Base-by-base conservation (phyloP, 2,113 vertebrate species). In the Apus apus region DNA sequence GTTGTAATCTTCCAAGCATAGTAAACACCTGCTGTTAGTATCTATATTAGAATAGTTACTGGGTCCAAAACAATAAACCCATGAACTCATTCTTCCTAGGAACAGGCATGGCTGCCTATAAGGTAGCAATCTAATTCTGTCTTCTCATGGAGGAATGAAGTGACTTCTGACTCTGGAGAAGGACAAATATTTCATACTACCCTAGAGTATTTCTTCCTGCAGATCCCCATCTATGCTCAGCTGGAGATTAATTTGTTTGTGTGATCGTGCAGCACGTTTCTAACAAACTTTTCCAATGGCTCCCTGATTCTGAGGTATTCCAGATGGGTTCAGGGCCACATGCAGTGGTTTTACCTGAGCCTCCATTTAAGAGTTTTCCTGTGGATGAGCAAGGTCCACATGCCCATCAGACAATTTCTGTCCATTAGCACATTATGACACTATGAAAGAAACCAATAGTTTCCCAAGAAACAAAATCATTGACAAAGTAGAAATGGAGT, bases 341-440 rank as follows among this genome's bases (percentile, higher is more conserved):
- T 7, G 11, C 15, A 74, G n/a, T 2, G 0, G 12, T 30, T 29
- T 51, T 53, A 6, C 43, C 56, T 60, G 45, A 70, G 56, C 40
- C 32, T 61, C 56, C 38, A 38, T 38, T n/a, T n/a, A n/a, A n/a
- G n/a, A 57, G 9, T 32, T 48, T 68, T 78, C 46, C 56, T 75
- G 13, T 17, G 11, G 85, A 46, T 0, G 0, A 57, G 6, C 43
- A 64, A 45, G 19, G 19, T 30, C 40, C 27, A 8, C 20, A 2
- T 40, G 56, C 29, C 17, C 56, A 46, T 30, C 45, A n/a, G n/a
- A n/a, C n/a, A 29, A 48, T 34, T 7, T 16, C 67, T 64, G 25
- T 26, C 76, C 23, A 11, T 30, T 43, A 29, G 66, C 50, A 65
- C 7, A 15, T 3, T 3, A 48, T 1, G 2, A 45, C 13, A 56